Evolutionary conservation across 2,113 vertebrate genomes (phyloP).

Genomic region (Hippocampus guttulatus): DNA sequence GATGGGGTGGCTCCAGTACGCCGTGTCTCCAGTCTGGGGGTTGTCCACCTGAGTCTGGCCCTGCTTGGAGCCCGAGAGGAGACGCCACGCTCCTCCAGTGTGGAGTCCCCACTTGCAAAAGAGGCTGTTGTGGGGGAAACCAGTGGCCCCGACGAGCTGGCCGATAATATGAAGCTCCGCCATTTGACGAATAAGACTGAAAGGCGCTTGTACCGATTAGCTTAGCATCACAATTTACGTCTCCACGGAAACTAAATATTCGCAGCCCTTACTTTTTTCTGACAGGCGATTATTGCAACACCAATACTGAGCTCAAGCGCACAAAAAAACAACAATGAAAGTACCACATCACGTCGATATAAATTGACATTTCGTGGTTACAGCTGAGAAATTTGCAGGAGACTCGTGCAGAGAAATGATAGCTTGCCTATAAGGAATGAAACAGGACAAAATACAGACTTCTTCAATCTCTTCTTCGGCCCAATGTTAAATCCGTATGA

Average conservation of each 20-base stretch:
- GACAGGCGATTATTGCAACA: too few relatives aligned
- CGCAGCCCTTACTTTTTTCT: background rate
- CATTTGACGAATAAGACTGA: constrained; percentile 60
- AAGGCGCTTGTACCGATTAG: background rate
- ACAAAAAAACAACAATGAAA: background rate
- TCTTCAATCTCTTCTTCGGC: too few relatives aligned
- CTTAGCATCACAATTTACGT: constrained; percentile 12
- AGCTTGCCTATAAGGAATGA: background rate
- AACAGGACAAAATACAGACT: too few relatives aligned
- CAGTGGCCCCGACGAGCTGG: constrained; percentile 82
- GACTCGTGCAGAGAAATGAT: background rate
- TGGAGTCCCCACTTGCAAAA: constrained; percentile 93
- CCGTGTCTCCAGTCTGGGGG: constrained; percentile 78
- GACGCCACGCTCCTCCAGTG: constrained; percentile 85
- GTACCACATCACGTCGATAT: background rate
- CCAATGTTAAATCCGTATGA: background rate
- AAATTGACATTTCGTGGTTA: background rate
- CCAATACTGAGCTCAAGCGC: background rate
- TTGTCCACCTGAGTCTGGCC: constrained; percentile 89
- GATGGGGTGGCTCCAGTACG: constrained; percentile 88
- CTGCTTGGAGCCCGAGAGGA: constrained; percentile 80
- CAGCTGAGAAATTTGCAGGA: too few relatives aligned
- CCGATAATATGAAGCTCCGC: constrained; percentile 87
- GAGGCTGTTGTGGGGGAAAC: constrained; percentile 81
- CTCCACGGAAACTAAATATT: constrained; percentile 22